Evolutionary conservation across 2,888 invertebrate genomes (phyloP), one percentile per base, ranked within the genome.

Genomic region (Crematogaster levior): DNA sequence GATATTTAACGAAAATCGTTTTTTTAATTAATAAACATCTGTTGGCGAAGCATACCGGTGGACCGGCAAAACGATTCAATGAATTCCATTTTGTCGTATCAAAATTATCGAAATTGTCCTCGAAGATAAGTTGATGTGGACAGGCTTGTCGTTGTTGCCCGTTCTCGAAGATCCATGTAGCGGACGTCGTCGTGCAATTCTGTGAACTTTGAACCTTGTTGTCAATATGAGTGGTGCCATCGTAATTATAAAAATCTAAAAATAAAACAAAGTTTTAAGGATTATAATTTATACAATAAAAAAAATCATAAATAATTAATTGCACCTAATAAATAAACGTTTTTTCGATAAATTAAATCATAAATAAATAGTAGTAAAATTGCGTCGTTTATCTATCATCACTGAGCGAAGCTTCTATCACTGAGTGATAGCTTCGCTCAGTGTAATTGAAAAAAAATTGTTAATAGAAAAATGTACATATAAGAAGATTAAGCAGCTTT

Each of bases 61-160:
- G 95, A 0, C 95, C 95, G 18, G 96, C 95, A 91, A 96, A 96
- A 90, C 95, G 95, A 83, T 96, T 95, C 88, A 96, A 95, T 18
- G 95, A 94, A 9, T 94, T 95, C 96, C 96, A 97, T 37, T 95
- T 93, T n/a, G 95, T 95, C 0, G 95, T 94, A 81, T 95, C 90
- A 0, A 91, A 91, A 6, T 90, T 89, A 74, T 95, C 95, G 88
- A 97, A 97, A 68, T 96, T 95, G 34, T 97, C 97, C 83, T 96
- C 95, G 83, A 97, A 97, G 43, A 97, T 94, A 46, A 96, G 91
- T 86, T 96, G 95, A 0, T 96, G 96, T 30, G 95, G 94, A 89
- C 97, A 97, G 51, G 95, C 92, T 30, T 94, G 93, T 15, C 27
- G 63, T 7, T 15, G 53, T 9, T 0, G 9, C 1, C 21, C 53